Evolutionary conservation across 2,888 invertebrate species (phyloP), one percentile per base, ranked within the genome.

Genomic region (Melangyna quadrimaculata): DNA sequence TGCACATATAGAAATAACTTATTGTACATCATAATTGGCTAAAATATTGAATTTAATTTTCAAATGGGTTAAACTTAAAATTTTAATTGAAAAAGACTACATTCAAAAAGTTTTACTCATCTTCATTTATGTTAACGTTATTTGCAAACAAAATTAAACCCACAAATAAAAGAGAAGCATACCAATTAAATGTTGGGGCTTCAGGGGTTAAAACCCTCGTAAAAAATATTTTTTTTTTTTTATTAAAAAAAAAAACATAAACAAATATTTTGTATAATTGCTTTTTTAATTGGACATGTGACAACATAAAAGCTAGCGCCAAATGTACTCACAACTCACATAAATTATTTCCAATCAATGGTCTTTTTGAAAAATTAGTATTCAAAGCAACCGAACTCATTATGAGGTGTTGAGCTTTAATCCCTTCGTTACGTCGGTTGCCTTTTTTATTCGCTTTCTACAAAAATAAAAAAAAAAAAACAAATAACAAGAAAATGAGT

Each of bases 311-410:
- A 59, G 35, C 59, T 8, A 59, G 3, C 14, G 3, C 14, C 37
- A 22, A 22, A 12, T 37, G 7, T 32, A n/a, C n/a, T n/a, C n/a
- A n/a, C n/a, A 37, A 35, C 59, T 37, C 59, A 59, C 59, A 35
- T 59, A 14, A 35, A 59, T 59, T 10, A n/a, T 35, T 12, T 35
- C 14, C 22, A 22, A 59, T 32, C 14, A 12, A 35, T 24, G 48
- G 6, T 51, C 14, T 24, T 51, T 51, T 7, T 14, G n/a, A 59
- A 7, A 35, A 59, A 59, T 59, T 59, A 59, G 59, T 59, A 59
- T 59, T 59, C 59, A 59, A 22, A 37, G 35, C 59, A 35, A 37
- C 59, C 35, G 35, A 59, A 59, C 14, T 22, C 14, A 59, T 35
- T 59, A 37, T 22, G 19, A 8, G 35, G 59, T 59, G 35, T 35